Evolutionary conservation across 2,113 vertebrate species (phyloP), one percentile per base, ranked within the genome.

Genomic region (Dicentrarchus labrax): DNA sequence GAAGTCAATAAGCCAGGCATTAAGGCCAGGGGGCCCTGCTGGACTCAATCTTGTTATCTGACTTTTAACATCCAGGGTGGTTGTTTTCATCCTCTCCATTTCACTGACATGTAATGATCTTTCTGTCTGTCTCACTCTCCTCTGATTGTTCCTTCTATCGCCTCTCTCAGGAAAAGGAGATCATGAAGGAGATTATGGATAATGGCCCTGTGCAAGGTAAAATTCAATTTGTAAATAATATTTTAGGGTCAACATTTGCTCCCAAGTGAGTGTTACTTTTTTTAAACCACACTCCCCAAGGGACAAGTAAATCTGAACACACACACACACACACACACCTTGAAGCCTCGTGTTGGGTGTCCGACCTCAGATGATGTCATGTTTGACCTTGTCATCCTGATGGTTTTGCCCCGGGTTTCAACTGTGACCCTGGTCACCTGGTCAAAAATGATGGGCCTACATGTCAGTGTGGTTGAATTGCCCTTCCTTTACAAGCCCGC

Each of bases 201-300:
- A 99, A 99, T 0, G 98, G 98, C 36, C 98, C 98, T 0, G 98
- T 99, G 82, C 98, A 99, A 97, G 98, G 98, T 99, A 90, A 93
- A 16, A 2, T 3, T 0, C 66, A 66, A 15, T 38, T 45, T 53
- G 11, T 50, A 64, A 59, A 36, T 39, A 17, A 62, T 15, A 50
- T 59, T 48, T 53, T 48, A 13, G 1, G 38, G 43, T 70, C 9
- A 79, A 61, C 19, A 66, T 85, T 39, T 73, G 43, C 76, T 83
- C 45, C 47, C 22, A 72, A 15, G 22, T 17, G 65, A 81, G 36
- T 73, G 61, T 43, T 45, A 62, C 9, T 64, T 54, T 76, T 71
- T 19, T 4, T 76, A 74, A 36, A n/a, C 13, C 4, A 0, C 15
- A 6, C 36, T 57, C 67, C 67, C 43, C 51, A 16, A 6, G 76